Evolutionary conservation across 1,140 invertebrate species (phyloP).

Genomic region (Subanguina moxae): DNA sequence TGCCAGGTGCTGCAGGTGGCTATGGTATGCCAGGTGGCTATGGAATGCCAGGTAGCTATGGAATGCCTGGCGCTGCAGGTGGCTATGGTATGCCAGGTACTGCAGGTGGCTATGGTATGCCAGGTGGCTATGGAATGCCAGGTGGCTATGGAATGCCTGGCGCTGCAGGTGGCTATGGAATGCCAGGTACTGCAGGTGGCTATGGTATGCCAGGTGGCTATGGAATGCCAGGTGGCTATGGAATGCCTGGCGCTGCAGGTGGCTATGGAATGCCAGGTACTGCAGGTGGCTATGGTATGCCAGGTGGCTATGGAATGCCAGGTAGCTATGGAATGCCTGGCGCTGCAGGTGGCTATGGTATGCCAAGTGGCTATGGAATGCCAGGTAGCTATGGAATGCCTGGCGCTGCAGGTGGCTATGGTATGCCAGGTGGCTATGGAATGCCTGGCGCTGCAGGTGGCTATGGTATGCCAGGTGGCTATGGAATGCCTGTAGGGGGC

Average conservation of each 20-base stretch:
- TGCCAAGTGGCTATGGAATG: not conserved
- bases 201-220: not conserved
- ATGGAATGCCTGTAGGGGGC: not conserved
- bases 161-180: too few relatives aligned
- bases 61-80: not conserved
- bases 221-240: not conserved
- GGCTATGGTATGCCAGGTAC: not conserved
- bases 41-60: not conserved
- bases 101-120: not conserved
- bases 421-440: too few relatives aligned
- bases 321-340: not conserved
- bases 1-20: not conserved
- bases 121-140: not conserved
- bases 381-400: not conserved
- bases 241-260: not conserved
- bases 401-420: not conserved
- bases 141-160: not conserved
- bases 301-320: not conserved
- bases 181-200: not conserved
- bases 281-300: not conserved
- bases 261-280: not conserved
- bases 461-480: not conserved
- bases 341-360: not conserved
- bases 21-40: not conserved
- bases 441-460: too few relatives aligned